Evolutionary conservation across 2,797 vertebrate genomes (phyloP).

Genomic region (Xiphorhynchus erythropygius): DNA sequence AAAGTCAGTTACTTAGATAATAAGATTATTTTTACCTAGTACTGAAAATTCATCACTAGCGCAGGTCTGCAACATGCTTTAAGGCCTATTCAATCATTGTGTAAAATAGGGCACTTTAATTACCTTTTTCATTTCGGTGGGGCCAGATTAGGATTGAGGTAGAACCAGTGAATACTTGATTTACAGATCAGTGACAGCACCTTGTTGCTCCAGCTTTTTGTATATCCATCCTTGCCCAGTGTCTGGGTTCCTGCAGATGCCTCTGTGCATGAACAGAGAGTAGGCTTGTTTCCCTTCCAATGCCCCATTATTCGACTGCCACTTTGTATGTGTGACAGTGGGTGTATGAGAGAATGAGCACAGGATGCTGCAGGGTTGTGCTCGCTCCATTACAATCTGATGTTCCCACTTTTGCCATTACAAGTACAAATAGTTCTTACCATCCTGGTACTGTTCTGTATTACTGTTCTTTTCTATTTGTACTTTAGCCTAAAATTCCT

Average conservation of each 20-base stretch:
- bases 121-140: background rate
- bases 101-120: background rate
- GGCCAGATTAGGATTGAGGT: background rate
- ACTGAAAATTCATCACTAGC: background rate
- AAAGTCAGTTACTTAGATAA: background rate
- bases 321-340: rapidly evolving
- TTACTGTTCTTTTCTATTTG: background rate
- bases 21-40: background rate
- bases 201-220: background rate
- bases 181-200: background rate
- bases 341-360: background rate
- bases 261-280: background rate
- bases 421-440: background rate
- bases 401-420: background rate
- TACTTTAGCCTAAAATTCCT: background rate
- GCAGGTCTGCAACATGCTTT: background rate
- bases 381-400: rapidly evolving
- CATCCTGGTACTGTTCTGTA: background rate
- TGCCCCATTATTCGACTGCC: background rate
- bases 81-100: background rate
- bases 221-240: background rate
- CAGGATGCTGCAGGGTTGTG: background rate
- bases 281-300: background rate
- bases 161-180: background rate
- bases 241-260: background rate